Base-by-base conservation (phyloP, 2,888 invertebrate genomes). In the Galeopsomyia nigrocyanea region DNA sequence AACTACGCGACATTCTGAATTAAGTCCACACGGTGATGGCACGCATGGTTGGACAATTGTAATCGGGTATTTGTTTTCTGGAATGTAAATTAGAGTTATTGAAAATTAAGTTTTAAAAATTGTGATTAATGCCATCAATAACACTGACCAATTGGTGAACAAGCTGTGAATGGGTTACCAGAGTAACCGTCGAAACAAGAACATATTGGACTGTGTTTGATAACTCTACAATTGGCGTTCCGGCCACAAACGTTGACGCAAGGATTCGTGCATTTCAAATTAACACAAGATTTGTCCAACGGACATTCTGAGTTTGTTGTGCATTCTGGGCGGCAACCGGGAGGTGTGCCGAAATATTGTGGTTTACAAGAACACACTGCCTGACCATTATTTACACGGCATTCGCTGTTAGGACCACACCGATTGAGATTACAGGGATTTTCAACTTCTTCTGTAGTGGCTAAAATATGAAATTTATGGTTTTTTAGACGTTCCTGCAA, bases 1-100 rank as follows among this genome's bases (percentile, higher is more conserved):
- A 50, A 90, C 87, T 79, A 91, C 91, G 26, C 90, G 89, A 82
- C 94, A 95, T 79, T 91, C 87, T 71, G 94, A 93, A 81, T 94
- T 94, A 22, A 93, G 88, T 49, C 93, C 93, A 84, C 94, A 94
- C 0, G 93, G 93, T 68, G 91, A 90, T 50, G 92, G 93, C 73
- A 88, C 83, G 80, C 93, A 94, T 1, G 92, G 92, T 49, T 69
- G 77, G 17, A 68, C 64, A 9, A 62, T 46, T 57, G 71, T 49
- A 63, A 61, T n/a, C 68, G 61, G n/a, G 49, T 61, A 3, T 75
- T 70, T 46, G 65, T 10, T 74, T 78, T 68, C 56, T 71, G 73
- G 64, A 73, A 74, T 64, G 51, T 47, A 26, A 61, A 56, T 22
- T 47, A 22, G 5, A 26, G 26, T 26, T 26, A 26, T 17, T 46